phyloP scores from a whole-genome alignment of 1,140 invertebrate genomes.

The Drosophila subpulchrella region DNA sequence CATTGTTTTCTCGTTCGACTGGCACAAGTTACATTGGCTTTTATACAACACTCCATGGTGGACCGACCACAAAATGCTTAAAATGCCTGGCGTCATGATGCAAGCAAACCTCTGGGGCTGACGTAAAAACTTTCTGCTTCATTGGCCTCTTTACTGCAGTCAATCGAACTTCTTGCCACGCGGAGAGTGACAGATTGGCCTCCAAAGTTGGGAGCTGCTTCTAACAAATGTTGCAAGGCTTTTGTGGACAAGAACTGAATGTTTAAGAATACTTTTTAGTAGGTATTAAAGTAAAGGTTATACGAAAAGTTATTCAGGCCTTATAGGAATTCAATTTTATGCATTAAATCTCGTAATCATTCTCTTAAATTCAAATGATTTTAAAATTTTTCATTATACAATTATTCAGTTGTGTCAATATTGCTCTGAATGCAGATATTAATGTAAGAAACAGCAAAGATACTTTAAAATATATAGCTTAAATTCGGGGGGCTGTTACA shows the following conservation, averaged over 20 bases:
- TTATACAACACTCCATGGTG: conserved; percentile 47
- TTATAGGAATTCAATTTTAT: too few species aligned
- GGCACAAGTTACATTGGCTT: conserved; percentile 27
- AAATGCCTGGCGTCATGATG: conserved; percentile 40
- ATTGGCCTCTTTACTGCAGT: conserved; percentile 24
- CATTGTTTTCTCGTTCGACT: conserved; percentile 38
- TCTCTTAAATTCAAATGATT: too few species aligned
- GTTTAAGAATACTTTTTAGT: background rate
- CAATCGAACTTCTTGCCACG: conserved; percentile 18
- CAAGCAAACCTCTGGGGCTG: conserved; percentile 50
- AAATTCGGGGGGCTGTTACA: too few species aligned
- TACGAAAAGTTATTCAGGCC: too few species aligned
- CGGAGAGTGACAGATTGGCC: conserved; percentile 37
- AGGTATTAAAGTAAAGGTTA: background rate
- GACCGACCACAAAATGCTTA: conserved; percentile 47
- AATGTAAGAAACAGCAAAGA: too few species aligned
- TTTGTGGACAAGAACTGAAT: background rate
- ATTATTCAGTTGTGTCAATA: too few species aligned
- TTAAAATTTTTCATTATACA: too few species aligned
- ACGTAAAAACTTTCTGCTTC: conserved; percentile 58
- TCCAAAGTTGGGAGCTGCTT: conserved; percentile 6
- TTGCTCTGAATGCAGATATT: too few species aligned
- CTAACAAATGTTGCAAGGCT: background rate
- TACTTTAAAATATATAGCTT: too few species aligned
- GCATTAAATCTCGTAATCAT: too few species aligned